Evolutionary conservation across 2,113 vertebrate genomes (phyloP).

Genomic region (Dipodomys spectabilis): DNA sequence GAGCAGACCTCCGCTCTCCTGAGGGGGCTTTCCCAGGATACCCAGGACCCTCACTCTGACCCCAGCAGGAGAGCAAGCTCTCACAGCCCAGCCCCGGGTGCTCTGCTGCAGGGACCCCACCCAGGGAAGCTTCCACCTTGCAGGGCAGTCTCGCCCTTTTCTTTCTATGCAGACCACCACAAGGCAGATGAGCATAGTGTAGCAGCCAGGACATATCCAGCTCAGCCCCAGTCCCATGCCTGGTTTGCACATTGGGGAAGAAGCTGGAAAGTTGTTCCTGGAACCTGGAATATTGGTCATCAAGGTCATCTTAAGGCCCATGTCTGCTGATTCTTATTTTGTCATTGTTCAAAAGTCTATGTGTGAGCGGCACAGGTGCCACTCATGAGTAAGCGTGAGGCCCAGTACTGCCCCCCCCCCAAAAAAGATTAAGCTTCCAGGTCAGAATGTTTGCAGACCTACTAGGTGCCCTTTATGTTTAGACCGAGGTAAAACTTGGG

Average conservation of each 20-base stretch:
- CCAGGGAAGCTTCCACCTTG: fast-evolving
- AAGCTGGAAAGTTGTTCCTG: neutral
- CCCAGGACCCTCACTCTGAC: neutral
- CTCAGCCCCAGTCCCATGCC: neutral
- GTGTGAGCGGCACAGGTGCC: no score
- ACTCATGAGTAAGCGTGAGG: no score
- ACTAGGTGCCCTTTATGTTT: no score
- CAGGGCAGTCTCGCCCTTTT: neutral
- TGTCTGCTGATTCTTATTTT: neutral
- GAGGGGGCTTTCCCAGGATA: neutral
- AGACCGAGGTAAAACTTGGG: no score
- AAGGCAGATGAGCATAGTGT: fast-evolving
- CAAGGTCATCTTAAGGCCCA: neutral
- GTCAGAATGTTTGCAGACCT: no score
- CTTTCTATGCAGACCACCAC: no score
- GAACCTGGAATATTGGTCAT: neutral
- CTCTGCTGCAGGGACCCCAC: fast-evolving
- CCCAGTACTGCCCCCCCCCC: no score
- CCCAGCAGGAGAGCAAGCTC: neutral
- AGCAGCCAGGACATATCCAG: fast-evolving
- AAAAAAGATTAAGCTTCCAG: no score
- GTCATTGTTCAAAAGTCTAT: neutral
- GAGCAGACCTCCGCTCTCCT: neutral
- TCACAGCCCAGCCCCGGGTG: neutral
- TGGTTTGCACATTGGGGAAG: neutral